phyloP scores from a whole-genome alignment of 2,888 invertebrate species.

The Sinohyriopsis cumingii region DNA sequence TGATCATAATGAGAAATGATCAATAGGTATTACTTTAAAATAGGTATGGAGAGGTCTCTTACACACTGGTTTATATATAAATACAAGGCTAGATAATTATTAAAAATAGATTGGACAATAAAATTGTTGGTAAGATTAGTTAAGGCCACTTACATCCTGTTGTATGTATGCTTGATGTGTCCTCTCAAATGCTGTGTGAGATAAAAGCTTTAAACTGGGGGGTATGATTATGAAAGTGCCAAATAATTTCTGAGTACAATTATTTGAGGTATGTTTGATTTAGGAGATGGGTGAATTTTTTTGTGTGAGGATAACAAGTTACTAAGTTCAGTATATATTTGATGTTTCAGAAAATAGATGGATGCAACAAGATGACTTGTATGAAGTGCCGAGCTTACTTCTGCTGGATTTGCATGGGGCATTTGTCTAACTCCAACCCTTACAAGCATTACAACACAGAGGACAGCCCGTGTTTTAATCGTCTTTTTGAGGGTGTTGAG shows the following conservation, averaged over 20 bases:
- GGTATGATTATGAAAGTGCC: too few species aligned
- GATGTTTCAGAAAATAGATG: constrained; percentile 77
- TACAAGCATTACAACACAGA: constrained; percentile 77
- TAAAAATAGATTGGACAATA: too few species aligned
- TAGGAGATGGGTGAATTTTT: not conserved
- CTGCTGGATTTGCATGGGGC: constrained; percentile 78
- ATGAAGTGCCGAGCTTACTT: constrained; percentile 78
- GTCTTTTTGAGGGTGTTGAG: constrained; percentile 73
- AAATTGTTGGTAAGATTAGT: too few species aligned
- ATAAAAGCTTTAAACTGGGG: too few species aligned
- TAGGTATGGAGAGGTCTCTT: too few species aligned
- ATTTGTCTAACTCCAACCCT: constrained; percentile 74
- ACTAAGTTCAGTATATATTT: constrained; percentile 6
- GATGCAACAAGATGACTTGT: constrained; percentile 82
- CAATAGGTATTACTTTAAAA: too few species aligned
- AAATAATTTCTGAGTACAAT: not conserved
- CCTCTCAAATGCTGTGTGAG: too few species aligned
- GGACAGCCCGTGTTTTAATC: constrained; percentile 73
- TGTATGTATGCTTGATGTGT: too few species aligned
- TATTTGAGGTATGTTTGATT: not conserved
- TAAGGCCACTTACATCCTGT: too few species aligned
- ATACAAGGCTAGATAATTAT: too few species aligned
- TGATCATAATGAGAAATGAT: too few species aligned
- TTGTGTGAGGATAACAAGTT: not conserved
- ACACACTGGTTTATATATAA: too few species aligned